Evolutionary conservation across 2,797 vertebrate species (phyloP), one percentile per base, ranked within the genome.

Genomic region (Parauchenoglanis ngamensis): DNA sequence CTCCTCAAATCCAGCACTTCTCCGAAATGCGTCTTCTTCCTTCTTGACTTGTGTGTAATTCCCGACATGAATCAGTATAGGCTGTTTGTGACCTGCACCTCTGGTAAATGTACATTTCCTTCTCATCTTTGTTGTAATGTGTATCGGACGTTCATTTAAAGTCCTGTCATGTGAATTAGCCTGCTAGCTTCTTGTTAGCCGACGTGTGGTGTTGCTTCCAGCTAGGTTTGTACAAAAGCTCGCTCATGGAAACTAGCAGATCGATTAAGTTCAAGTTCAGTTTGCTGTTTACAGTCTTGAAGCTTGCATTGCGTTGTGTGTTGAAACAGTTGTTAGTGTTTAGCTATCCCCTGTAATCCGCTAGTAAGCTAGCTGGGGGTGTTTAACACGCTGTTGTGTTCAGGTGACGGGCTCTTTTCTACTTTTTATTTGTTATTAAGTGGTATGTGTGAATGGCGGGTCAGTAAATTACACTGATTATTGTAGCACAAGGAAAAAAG

Each of bases 111-210:
- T 21, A 4, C 7, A 31, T 28, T 4, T 52, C 7, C 8, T 80
- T 35, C 23, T 84, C 1, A 8, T 7, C 4, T 19, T 4, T 13
- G 2, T 8, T 40, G 3, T 59, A 59, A 46, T 28, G 10, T 13
- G 23, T 56, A 1, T 21, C 44, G n/a, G 28, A 1, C 44, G 67
- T 52, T 17, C 6, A 25, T 8, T 52, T n/a, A 46, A 84, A 84
- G 61, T 70, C 67, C n/a, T 80, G 76, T 61, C 10, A 31, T 6
- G 6, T 54, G 70, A 11, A 57, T 61, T 86, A 68, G 87, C 87
- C 31, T 79, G 70, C 35, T 86, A 78, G 84, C 84, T 68, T 10
- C 31, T 46, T 46, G 59, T 67, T 82, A 65, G 49, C 78, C 19
- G 78, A 31, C 8, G 57, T 76, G 31, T 54, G 6, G 67, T 49